A percentile compares a stretch with the other conserved stretches of the same genome.
phyloP scores from a whole-genome alignment of 1,140 invertebrate species.

The Eumaeus atala region DNA sequence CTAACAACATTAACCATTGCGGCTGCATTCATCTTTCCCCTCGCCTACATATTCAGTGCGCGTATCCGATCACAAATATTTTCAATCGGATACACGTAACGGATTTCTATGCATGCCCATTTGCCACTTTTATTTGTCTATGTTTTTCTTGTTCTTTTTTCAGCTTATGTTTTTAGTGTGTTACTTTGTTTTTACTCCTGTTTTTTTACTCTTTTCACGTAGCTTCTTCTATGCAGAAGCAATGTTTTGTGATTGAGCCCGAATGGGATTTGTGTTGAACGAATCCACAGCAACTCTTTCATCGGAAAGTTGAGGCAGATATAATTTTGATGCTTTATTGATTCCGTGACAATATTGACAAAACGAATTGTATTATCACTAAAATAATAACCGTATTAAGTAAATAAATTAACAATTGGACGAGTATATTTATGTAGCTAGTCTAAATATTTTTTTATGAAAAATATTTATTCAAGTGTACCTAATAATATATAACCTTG shows the following conservation, averaged over 20 bases:
- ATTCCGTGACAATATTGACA: slow-evolving; percentile 4
- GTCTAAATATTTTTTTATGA: neutral
- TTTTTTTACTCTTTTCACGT: slow-evolving; percentile 31
- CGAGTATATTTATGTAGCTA: neutral
- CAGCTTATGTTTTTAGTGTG: slow-evolving; percentile 15
- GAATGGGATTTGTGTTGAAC: neutral
- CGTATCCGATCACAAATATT: slow-evolving; percentile 16
- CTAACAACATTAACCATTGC: slow-evolving; percentile 59
- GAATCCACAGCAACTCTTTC: slow-evolving; percentile 62
- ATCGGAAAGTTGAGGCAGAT: slow-evolving; percentile 33
- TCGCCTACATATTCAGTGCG: slow-evolving; percentile 13
- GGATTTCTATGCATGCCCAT: slow-evolving; percentile 37
- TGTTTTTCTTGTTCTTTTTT: slow-evolving; percentile 25
- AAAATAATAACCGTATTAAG: neutral
- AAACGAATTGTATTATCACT: neutral
- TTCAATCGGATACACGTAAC: slow-evolving; percentile 17
- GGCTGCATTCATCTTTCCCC: slow-evolving; percentile 52
- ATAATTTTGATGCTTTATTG: slow-evolving; percentile 14
- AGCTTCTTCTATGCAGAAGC: slow-evolving; percentile 68
- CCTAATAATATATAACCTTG: neutral
- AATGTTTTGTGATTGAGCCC: slow-evolving; percentile 41
- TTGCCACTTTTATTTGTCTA: slow-evolving; percentile 27
- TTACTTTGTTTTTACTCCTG: slow-evolving; percentile 20
- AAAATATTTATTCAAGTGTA: neutral
- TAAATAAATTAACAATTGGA: neutral